Evolutionary conservation across 2,113 vertebrate species (phyloP).

Genomic region (Glaucidium brasilianum): DNA sequence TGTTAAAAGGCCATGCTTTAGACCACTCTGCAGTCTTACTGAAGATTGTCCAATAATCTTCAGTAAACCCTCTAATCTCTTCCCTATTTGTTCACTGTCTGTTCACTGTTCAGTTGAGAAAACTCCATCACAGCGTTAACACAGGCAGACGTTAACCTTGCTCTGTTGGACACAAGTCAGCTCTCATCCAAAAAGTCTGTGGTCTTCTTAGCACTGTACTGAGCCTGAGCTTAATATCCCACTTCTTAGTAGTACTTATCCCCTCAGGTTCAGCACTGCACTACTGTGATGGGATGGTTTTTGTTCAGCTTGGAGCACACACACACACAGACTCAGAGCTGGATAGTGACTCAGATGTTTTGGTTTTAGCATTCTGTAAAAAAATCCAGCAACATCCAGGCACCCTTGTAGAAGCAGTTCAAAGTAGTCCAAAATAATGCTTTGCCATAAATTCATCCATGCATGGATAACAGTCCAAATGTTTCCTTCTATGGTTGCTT

Average conservation of each 20-base stretch:
- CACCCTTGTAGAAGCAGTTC: not conserved
- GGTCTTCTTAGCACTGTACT: not conserved
- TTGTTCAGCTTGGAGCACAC: not conserved
- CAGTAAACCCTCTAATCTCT: not conserved
- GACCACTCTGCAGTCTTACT: not conserved
- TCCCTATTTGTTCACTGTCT: not conserved
- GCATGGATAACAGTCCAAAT: not conserved
- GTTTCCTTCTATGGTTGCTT: not conserved
- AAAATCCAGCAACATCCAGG: not conserved
- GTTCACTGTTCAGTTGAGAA: not conserved
- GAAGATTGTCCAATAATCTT: not conserved
- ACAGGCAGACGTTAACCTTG: not conserved
- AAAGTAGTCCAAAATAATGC: not conserved
- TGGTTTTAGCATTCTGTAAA: not conserved
- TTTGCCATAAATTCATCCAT: not conserved
- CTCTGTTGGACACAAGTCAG: not conserved
- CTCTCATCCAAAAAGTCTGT: not conserved
- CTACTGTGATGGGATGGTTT: not conserved
- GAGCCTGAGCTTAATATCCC: not conserved
- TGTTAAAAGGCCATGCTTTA: not conserved
- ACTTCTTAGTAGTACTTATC: not conserved
- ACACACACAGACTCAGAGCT: not conserved
- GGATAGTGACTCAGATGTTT: not conserved
- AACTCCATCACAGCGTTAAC: fast-evolving
- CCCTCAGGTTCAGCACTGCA: not conserved